phyloP scores from a whole-genome alignment of 2,797 vertebrate genomes.

The Acridotheres tristis region DNA sequence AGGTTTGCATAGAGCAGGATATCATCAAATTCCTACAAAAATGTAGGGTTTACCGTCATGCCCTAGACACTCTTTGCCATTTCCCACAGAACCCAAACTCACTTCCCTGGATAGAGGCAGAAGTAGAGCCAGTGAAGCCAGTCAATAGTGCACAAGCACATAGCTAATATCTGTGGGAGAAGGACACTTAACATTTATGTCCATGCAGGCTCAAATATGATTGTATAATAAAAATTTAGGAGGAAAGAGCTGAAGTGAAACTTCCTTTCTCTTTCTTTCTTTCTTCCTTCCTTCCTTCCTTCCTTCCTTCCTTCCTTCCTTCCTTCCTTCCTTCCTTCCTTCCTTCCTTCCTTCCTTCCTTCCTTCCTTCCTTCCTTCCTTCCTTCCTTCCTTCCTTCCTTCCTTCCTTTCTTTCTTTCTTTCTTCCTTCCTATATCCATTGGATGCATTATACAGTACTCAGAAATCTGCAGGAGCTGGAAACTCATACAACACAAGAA shows the following conservation, averaged over 20 bases:
- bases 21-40: background rate
- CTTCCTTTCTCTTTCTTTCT: too few species aligned
- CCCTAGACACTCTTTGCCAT: background rate
- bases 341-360: too few species aligned
- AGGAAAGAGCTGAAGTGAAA: background rate
- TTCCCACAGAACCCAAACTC: background rate
- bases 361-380: too few species aligned
- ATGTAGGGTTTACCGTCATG: background rate
- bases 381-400: too few species aligned
- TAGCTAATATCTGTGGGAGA: background rate
- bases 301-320: too few species aligned
- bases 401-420: too few species aligned
- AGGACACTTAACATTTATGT: background rate
- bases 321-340: too few species aligned
- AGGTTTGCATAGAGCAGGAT: background rate
- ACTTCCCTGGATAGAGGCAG: background rate
- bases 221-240: background rate
- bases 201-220: background rate
- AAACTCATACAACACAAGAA: background rate
- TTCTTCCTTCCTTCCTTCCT: too few species aligned
- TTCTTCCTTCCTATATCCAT: too few species aligned
- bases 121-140: background rate
- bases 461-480: background rate
- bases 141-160: background rate
- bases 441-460: background rate